Base-by-base conservation (phyloP, 2,113 vertebrate species). In the Ammospiza caudacuta region DNA sequence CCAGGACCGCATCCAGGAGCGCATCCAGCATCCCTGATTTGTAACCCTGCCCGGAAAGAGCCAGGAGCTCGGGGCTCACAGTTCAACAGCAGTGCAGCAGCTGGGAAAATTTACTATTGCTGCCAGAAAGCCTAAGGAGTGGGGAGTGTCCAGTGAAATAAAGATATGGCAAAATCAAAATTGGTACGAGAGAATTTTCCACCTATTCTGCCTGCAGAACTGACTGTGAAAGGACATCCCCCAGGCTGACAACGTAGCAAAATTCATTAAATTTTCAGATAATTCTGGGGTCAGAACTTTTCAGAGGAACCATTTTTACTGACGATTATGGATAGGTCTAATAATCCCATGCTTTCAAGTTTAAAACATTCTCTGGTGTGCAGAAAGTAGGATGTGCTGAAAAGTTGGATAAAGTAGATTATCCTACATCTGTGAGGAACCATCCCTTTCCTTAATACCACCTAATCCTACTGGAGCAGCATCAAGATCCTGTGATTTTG, bases 21-120 rank as follows among this genome's bases (percentile, higher is more conserved):
- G 2, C 57, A 29, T n/a, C 91, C 29, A 4, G 79, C 22, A 29
- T 21, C 77, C 47, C 7, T 27, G 64, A 57, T 78, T 66, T 37
- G 23, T 19, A 49, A 11, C 7, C 0, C 49, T 89, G 77, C 70
- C 83, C 86, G 39, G 39, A 19, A 39, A 51, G 67, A 51, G 43
- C 47, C 49, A 92, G 67, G 5, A 73, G 24, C 3, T 2, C 1
- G 0, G 44, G 27, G 33, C 54, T 61, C 1, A 0, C 5, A 2
- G 18, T 31, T 58, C 7, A 0, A 3, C 20, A 27, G 41, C 19
- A 61, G 6, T 1, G 27, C 5, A 0, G 20, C 41, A 91, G 44
- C 18, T 54, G 77, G 28, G 29, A 24, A 81, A 70, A 49, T 25
- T 10, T 41, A 11, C 41, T 67, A 7, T 31, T 6, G 4, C 18